These are phyloP conservation scores for Rhodophaea formosa DNA, from an alignment of 2,888 invertebrate genomes.

Conservation along the genomic window DNA sequence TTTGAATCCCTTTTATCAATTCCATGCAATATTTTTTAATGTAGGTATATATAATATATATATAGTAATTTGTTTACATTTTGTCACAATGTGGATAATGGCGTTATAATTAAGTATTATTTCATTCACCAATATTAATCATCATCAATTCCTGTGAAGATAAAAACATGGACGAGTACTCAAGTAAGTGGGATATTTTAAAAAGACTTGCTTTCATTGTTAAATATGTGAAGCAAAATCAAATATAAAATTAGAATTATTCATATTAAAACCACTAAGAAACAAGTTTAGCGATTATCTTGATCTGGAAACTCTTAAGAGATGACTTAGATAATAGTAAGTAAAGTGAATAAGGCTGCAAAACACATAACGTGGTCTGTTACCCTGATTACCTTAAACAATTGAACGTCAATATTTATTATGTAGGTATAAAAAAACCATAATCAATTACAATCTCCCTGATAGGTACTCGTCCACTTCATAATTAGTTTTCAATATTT, in stretches of 20 bases:
- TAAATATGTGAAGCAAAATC: not conserved
- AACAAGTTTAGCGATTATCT: too few relatives aligned
- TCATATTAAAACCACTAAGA: too few relatives aligned
- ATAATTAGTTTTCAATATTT: constrained; percentile 66
- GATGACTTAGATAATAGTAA: not conserved
- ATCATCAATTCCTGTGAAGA: constrained; percentile 78
- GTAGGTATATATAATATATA: not conserved
- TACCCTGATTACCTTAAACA: constrained; percentile 73
- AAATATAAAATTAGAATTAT: too few relatives aligned
- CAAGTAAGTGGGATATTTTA: constrained; percentile 18
- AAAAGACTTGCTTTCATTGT: not conserved
- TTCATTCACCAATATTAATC: constrained; percentile 56
- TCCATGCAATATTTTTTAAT: constrained; percentile 3
- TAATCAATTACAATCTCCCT: constrained; percentile 22
- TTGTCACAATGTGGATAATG: constrained; percentile 77
- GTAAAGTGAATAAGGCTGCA: constrained; percentile 2
- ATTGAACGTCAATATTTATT: constrained; percentile 24
- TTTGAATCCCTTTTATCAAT: constrained; percentile 18
- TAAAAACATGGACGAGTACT: constrained; percentile 70
- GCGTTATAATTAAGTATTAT: constrained; percentile 53
- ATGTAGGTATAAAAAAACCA: not conserved
- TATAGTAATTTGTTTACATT: constrained; percentile 47
- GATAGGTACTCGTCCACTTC: constrained; percentile 63
- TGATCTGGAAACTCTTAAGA: not conserved
- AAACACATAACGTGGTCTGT: constrained; percentile 44